Conservation (phyloP, 2,888 invertebrate species). For the Oligia fasciuncula region DNA sequence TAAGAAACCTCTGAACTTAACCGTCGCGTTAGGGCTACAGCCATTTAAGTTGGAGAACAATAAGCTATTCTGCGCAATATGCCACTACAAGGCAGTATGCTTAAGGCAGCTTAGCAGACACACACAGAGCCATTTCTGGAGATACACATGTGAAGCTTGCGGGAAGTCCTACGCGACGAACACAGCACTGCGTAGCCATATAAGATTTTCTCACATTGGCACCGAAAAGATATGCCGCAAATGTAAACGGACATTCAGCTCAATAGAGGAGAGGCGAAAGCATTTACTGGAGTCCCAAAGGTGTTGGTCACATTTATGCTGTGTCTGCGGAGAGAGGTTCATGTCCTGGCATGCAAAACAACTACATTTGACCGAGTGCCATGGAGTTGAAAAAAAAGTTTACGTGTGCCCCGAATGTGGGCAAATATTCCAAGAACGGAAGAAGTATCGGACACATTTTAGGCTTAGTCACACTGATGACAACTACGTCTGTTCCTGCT, state of each 20-base stretch:
- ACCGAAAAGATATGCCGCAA: conserved; percentile 80
- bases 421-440: conserved; percentile 76
- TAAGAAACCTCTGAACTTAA: conserved; percentile 73
- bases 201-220: conserved; percentile 77
- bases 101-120: conserved; percentile 82
- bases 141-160: conserved; percentile 84
- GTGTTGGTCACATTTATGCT: conserved; percentile 83
- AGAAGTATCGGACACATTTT: conserved; percentile 79
- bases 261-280: conserved; percentile 77
- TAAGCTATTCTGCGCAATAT: conserved; percentile 79
- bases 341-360: conserved; percentile 80
- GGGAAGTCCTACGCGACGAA: conserved; percentile 83
- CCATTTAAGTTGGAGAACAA: conserved; percentile 82
- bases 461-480: conserved; percentile 82
- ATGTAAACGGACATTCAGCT: conserved; percentile 79
- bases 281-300: conserved; percentile 76
- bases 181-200: conserved; percentile 80
- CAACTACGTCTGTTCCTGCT: conserved; percentile 80
- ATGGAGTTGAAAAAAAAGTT: conserved; percentile 75
- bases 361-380: conserved; percentile 76
- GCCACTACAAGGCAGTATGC: conserved; percentile 76
- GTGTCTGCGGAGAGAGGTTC: conserved; percentile 81
- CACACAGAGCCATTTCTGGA: conserved; percentile 81
- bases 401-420: conserved; percentile 82
- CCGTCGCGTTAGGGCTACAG: conserved; percentile 78